A percentile compares a stretch with the other conserved stretches of the same genome.
Evolutionary conservation across 2,797 vertebrate species (phyloP).

Genomic region (Buceros bicornis): DNA sequence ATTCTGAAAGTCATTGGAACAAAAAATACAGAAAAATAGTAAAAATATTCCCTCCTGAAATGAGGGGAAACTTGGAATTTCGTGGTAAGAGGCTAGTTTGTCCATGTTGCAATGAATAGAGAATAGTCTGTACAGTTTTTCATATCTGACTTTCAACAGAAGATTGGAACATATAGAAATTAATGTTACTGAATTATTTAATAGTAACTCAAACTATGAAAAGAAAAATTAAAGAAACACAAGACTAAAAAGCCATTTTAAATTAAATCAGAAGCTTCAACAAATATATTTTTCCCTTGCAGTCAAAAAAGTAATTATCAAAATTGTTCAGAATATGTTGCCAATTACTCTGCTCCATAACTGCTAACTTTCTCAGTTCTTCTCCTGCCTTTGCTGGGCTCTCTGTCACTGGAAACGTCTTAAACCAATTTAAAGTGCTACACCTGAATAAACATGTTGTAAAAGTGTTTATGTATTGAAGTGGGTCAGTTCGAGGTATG

Average conservation of each 20-base stretch:
- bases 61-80: constrained; percentile 67
- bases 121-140: constrained; percentile 63
- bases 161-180: constrained; percentile 65
- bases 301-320: constrained; percentile 72
- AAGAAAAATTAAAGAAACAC: constrained; percentile 66
- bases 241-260: constrained; percentile 76
- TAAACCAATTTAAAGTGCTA: constrained; percentile 88
- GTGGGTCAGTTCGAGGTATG: constrained; percentile 89
- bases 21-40: constrained; percentile 64
- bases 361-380: constrained; percentile 79
- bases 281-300: constrained; percentile 75
- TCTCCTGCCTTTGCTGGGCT: constrained; percentile 73
- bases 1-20: constrained; percentile 58
- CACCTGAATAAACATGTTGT: constrained; percentile 91
- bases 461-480: constrained; percentile 90
- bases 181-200: constrained; percentile 74
- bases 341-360: constrained; percentile 77
- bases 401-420: constrained; percentile 86
- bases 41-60: constrained; percentile 67
- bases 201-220: constrained; percentile 54
- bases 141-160: constrained; percentile 46
- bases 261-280: constrained; percentile 78
- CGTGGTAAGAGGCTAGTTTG: constrained; percentile 64
- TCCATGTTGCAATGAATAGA: constrained; percentile 71
- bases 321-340: constrained; percentile 77